Evolutionary conservation across 2,113 vertebrate genomes (phyloP).

Genomic region (Phyllopteryx taeniolatus): DNA sequence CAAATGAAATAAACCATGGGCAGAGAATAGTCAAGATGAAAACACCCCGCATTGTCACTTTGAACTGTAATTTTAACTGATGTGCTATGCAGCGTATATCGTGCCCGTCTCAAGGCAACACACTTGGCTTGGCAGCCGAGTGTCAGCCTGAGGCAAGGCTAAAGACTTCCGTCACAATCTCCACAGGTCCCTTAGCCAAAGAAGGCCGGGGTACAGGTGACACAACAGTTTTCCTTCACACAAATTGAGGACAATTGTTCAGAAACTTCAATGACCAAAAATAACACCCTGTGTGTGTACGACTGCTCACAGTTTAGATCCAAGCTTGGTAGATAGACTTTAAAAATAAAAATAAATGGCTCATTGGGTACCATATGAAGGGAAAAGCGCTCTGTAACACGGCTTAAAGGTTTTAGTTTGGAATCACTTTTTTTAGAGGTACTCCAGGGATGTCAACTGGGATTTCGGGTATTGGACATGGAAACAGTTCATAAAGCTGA

Average conservation of each 20-base stretch:
- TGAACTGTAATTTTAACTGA: background rate
- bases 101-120: conserved; percentile 28
- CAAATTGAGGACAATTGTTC: conserved; percentile 5
- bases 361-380: background rate
- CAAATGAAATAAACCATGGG: background rate
- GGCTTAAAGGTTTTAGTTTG: conserved; percentile 9
- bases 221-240: conserved; percentile 2
- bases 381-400: conserved; percentile 2
- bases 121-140: conserved; percentile 14
- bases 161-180: conserved; percentile 13
- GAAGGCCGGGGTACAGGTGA: background rate
- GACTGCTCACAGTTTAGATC: conserved; percentile 1
- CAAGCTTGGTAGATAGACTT: background rate
- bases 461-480: too few relatives aligned
- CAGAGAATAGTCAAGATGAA: background rate
- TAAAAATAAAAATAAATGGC: background rate
- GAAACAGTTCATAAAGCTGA: too few relatives aligned
- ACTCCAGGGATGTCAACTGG: background rate
- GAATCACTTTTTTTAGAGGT: conserved; percentile 8
- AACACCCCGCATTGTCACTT: background rate
- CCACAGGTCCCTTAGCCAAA: conserved; percentile 7
- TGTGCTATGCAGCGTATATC: background rate
- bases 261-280: conserved; percentile 2
- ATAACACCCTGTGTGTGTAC: background rate
- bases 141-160: conserved; percentile 11